A percentile compares a stretch with the other conserved stretches of the same genome.
These are phyloP conservation scores for Zophobas morio DNA, from an alignment of 1,140 invertebrate species.

Conservation along the genomic window DNA sequence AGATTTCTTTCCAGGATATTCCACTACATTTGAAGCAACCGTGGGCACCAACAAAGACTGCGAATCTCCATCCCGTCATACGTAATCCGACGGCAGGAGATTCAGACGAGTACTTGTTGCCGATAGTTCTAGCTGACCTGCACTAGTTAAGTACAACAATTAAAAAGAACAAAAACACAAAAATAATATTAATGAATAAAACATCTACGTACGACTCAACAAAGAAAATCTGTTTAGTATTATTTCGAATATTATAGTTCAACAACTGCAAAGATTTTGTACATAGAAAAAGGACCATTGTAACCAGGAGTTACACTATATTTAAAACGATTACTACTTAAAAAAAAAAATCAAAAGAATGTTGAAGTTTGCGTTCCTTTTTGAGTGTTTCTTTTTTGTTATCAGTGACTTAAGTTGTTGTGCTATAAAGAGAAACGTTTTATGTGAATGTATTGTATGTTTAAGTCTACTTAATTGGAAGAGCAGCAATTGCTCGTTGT, in stretches of 20 bases:
- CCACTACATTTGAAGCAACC: conserved; percentile 65
- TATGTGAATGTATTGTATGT: not conserved
- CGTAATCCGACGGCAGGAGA: conserved; percentile 62
- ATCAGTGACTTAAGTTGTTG: conserved; percentile 37
- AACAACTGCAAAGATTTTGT: conserved; percentile 30
- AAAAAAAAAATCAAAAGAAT: conserved; percentile 27
- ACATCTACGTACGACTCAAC: conserved; percentile 32
- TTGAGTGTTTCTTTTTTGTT: conserved; percentile 2
- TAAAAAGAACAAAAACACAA: conserved; percentile 37
- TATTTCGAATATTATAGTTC: conserved; percentile 42
- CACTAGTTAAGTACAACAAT: conserved; percentile 61
- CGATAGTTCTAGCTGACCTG: conserved; percentile 65
- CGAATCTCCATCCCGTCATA: conserved; percentile 68
- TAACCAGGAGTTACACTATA: conserved; percentile 10
- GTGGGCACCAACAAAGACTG: conserved; percentile 66
- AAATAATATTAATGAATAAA: conserved; percentile 25
- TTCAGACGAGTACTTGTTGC: conserved; percentile 68
- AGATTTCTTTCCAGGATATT: conserved; percentile 66
- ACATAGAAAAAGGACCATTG: conserved; percentile 41
- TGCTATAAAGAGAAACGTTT: conserved; percentile 13
- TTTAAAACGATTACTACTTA: conserved; percentile 27
- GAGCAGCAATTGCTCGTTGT: not conserved
- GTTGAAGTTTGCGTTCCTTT: conserved; percentile 12
- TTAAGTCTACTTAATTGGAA: conserved; percentile 26
- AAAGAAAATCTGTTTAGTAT: conserved; percentile 35